Percentiles rank a stretch among this genome's conserved stretches.
Conservation (phyloP, 2,888 invertebrate genomes). For the Rotaria magnacalcarata region DNA sequence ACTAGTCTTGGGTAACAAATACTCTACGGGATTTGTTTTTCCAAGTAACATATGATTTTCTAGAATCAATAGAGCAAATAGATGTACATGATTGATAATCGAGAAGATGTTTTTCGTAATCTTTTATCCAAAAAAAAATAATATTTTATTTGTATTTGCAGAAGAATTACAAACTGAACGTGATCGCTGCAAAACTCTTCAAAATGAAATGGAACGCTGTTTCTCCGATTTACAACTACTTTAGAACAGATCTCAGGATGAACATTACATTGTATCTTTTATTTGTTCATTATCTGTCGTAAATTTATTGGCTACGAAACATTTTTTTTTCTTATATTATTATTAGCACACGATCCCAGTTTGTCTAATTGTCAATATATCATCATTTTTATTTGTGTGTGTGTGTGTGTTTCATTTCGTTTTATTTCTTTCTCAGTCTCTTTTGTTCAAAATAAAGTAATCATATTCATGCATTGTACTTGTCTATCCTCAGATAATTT, state of each 20-base stretch:
- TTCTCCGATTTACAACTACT: slow-evolving; percentile 45
- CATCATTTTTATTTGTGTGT: background rate
- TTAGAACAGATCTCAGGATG: background rate
- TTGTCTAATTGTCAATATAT: slow-evolving; percentile 5
- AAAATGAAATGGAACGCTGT: slow-evolving; percentile 46
- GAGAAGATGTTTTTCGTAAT: background rate
- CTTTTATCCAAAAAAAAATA: background rate
- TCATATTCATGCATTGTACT: background rate
- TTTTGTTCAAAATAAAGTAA: slow-evolving; percentile 26
- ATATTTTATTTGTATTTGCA: background rate
- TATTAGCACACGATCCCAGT: slow-evolving; percentile 1
- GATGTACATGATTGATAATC: no score
- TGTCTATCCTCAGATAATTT: background rate
- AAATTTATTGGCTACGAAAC: background rate
- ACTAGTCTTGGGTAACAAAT: no score
- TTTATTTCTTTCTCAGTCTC: slow-evolving; percentile 10
- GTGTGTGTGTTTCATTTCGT: background rate
- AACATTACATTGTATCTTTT: background rate
- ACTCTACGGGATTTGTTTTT: no score
- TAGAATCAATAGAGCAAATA: no score
- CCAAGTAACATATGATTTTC: no score
- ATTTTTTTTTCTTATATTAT: background rate
- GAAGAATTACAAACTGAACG: slow-evolving; percentile 45
- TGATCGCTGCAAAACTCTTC: slow-evolving; percentile 38
- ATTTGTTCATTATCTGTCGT: background rate